These are phyloP conservation scores for Sturnira hondurensis DNA, from an alignment of 2,113 vertebrate species.

Conservation along the genomic window DNA sequence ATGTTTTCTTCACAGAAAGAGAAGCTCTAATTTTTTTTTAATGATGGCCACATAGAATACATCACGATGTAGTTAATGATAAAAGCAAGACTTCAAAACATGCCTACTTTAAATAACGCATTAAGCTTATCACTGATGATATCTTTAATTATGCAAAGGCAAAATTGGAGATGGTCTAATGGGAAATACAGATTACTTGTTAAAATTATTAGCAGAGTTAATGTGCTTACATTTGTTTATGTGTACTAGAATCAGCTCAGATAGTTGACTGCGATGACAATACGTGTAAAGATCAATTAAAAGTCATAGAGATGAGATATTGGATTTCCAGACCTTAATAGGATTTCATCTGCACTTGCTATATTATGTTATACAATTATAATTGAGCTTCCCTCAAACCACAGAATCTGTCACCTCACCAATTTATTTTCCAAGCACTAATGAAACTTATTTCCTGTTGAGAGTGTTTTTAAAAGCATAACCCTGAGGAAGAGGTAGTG, in stretches of 20 bases:
- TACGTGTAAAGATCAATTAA: conserved; percentile 89
- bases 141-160: conserved; percentile 84
- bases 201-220: conserved; percentile 88
- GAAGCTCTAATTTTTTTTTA: conserved; percentile 74
- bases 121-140: conserved; percentile 81
- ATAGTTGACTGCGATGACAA: conserved; percentile 86
- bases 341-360: conserved; percentile 86
- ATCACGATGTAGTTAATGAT: conserved; percentile 78
- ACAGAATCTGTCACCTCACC: conserved; percentile 82
- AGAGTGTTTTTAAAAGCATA: conserved; percentile 76
- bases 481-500: conserved; percentile 54
- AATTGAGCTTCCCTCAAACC: conserved; percentile 85
- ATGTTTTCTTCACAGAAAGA: conserved; percentile 53
- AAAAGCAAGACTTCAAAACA: conserved; percentile 81
- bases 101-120: conserved; percentile 80
- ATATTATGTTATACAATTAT: conserved; percentile 86
- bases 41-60: conserved; percentile 67
- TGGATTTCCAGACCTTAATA: conserved; percentile 86
- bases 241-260: conserved; percentile 82
- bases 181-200: conserved; percentile 86
- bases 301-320: conserved; percentile 88
- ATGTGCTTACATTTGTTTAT: conserved; percentile 88
- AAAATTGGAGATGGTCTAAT: conserved; percentile 83
- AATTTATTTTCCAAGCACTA: conserved; percentile 83
- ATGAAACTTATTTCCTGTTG: conserved; percentile 81